Percentiles rank a stretch among this genome's conserved stretches.
Conservation (phyloP, 1,140 invertebrate species). For the Hyles euphorbiae region DNA sequence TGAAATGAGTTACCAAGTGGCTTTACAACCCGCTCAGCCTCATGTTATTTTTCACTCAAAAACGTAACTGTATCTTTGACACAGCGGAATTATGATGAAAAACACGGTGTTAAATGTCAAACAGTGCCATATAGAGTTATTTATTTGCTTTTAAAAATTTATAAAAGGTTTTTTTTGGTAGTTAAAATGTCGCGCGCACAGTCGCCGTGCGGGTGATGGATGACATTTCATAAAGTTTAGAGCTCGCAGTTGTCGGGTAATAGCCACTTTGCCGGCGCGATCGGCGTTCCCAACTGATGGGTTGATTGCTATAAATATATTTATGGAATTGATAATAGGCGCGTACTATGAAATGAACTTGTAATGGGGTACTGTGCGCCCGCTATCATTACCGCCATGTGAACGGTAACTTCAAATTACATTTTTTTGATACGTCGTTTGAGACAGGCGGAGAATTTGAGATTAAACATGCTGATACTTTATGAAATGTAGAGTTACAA, state of each 20-base stretch:
- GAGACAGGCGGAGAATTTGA: no score
- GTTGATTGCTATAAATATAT: constrained; percentile 55
- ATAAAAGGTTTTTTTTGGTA: constrained; percentile 10
- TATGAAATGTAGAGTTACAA: no score
- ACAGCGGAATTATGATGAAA: constrained; percentile 4
- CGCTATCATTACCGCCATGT: constrained; percentile 6
- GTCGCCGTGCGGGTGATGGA: constrained; percentile 26
- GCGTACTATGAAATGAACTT: constrained; percentile 21
- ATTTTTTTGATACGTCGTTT: no score
- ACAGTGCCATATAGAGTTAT: constrained; percentile 10
- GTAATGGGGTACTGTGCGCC: constrained; percentile 18
- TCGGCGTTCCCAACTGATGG: constrained; percentile 43
- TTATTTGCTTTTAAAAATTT: constrained; percentile 10
- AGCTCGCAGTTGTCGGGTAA: constrained; percentile 40
- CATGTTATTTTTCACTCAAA: no score
- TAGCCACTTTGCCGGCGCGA: constrained; percentile 28
- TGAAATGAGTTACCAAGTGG: no score
- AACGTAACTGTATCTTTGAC: neutral
- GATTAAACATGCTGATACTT: no score
- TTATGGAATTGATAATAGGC: constrained; percentile 36
- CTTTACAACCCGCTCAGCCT: no score
- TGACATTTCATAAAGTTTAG: constrained; percentile 45
- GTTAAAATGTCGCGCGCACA: constrained; percentile 15
- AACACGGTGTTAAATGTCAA: constrained; percentile 8
- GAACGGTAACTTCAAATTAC: neutral